A percentile compares a stretch with the other conserved stretches of the same genome.
Conservation (phyloP, 2,888 invertebrate genomes). For the Periphyllus acericola region DNA sequence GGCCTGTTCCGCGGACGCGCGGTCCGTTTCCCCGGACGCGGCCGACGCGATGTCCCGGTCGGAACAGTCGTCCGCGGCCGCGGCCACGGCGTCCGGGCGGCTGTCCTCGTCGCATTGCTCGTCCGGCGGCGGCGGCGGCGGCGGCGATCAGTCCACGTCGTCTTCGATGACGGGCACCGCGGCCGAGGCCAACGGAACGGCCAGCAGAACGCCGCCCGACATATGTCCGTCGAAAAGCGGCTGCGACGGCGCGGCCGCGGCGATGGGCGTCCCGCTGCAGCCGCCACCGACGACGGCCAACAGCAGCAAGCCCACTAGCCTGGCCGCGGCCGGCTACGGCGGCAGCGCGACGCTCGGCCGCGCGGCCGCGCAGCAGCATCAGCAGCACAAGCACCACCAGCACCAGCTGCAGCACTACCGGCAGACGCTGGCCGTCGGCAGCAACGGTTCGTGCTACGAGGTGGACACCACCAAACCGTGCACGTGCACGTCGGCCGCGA, state of each 20-base stretch:
- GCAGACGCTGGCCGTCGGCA: slow-evolving; percentile 29
- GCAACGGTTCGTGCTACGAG: slow-evolving; percentile 54
- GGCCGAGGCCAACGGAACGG: not conserved
- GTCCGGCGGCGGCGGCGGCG: not conserved
- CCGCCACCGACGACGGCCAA: not conserved
- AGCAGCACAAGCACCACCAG: not conserved
- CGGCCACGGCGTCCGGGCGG: not conserved
- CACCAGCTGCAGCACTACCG: slow-evolving; percentile 38
- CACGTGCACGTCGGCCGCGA: slow-evolving; percentile 39
- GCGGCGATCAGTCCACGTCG: not conserved
- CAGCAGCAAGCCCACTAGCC: too few relatives aligned
- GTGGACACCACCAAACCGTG: slow-evolving; percentile 56
- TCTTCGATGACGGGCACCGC: not conserved
- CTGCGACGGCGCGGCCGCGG: not conserved
- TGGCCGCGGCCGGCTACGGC: not conserved
- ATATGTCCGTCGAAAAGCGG: slow-evolving; percentile 53
- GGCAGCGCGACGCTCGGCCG: not conserved
- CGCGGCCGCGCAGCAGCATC: not conserved
- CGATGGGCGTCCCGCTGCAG: not conserved
- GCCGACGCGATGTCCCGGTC: not conserved
- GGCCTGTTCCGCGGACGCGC: slow-evolving; percentile 13
- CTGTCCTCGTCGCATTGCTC: not conserved
- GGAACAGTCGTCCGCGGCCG: not conserved
- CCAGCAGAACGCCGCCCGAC: slow-evolving; percentile 50
- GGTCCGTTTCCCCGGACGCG: not conserved